Conservation (phyloP, 1,140 invertebrate species). For the Leptonema lineaticorne region DNA sequence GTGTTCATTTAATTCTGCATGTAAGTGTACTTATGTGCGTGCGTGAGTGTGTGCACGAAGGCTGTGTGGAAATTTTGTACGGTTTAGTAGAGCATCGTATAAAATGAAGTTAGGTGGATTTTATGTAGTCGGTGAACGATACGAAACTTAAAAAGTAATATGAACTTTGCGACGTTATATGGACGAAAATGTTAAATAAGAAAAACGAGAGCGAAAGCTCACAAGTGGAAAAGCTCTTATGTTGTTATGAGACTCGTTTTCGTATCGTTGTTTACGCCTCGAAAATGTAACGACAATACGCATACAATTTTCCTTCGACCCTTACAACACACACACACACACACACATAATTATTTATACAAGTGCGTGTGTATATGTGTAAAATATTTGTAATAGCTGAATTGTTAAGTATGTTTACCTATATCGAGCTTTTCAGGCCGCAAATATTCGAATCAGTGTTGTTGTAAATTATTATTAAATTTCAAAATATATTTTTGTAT, state of each 20-base stretch:
- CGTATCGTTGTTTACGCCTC: background rate
- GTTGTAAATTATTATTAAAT: too few relatives aligned
- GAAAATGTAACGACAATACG: background rate
- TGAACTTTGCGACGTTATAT: conserved; percentile 11
- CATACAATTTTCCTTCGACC: background rate
- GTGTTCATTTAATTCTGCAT: background rate
- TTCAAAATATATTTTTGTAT: too few relatives aligned
- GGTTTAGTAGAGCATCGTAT: background rate
- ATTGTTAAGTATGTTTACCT: too few relatives aligned
- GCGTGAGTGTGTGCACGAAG: background rate
- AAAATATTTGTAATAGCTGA: too few relatives aligned
- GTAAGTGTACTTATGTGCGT: background rate
- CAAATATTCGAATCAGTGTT: too few relatives aligned
- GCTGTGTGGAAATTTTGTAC: background rate
- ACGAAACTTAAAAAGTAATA: conserved; percentile 18
- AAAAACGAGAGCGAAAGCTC: background rate
- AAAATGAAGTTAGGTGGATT: conserved; percentile 17
- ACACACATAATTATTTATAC: background rate
- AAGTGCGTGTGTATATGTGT: too few relatives aligned
- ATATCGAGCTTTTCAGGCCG: too few relatives aligned
- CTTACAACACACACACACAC: background rate
- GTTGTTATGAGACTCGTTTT: background rate
- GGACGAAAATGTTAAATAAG: background rate
- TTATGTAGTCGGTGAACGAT: conserved; percentile 14
- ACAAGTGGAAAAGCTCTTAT: background rate